phyloP scores from a whole-genome alignment of 2,888 invertebrate species.

The Agelastica alni region DNA sequence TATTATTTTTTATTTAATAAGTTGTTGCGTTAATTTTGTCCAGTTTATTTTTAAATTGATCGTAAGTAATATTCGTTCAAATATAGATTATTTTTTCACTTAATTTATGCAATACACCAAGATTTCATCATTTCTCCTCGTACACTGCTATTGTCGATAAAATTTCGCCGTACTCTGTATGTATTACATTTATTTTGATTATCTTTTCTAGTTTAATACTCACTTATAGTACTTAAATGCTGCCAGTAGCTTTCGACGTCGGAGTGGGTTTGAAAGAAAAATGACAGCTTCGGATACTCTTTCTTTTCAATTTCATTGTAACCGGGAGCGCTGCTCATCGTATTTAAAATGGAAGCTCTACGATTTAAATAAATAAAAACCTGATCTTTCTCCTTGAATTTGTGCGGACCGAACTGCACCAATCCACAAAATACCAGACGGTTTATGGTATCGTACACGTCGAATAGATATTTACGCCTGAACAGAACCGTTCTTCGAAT shows the following conservation, averaged over 20 bases:
- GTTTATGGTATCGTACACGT: slow-evolving; percentile 61
- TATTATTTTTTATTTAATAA: too few species aligned
- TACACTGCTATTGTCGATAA: too few species aligned
- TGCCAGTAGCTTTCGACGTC: slow-evolving; percentile 71
- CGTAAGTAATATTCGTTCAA: too few species aligned
- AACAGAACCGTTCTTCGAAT: slow-evolving; percentile 61
- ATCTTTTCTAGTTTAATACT: too few species aligned
- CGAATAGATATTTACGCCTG: slow-evolving; percentile 64
- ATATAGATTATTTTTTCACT: too few species aligned
- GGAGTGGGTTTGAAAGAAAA: slow-evolving; percentile 59
- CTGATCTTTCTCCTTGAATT: slow-evolving; percentile 69
- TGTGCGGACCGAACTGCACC: slow-evolving; percentile 68
- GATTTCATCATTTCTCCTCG: too few species aligned
- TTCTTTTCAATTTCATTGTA: slow-evolving; percentile 66
- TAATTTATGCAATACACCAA: too few species aligned
- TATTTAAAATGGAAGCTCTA: slow-evolving; percentile 66
- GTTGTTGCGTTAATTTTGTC: too few species aligned
- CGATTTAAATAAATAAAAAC: slow-evolving; percentile 72
- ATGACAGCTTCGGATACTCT: slow-evolving; percentile 62
- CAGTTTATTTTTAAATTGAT: too few species aligned
- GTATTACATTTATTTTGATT: too few species aligned
- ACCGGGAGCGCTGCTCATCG: slow-evolving; percentile 64
- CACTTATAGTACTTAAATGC: slow-evolving; percentile 68
- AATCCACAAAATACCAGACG: slow-evolving; percentile 71
- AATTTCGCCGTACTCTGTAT: too few species aligned